Percentiles rank a stretch among this genome's conserved stretches.
phyloP scores from a whole-genome alignment of 2,113 vertebrate species.

The Anhinga anhinga region DNA sequence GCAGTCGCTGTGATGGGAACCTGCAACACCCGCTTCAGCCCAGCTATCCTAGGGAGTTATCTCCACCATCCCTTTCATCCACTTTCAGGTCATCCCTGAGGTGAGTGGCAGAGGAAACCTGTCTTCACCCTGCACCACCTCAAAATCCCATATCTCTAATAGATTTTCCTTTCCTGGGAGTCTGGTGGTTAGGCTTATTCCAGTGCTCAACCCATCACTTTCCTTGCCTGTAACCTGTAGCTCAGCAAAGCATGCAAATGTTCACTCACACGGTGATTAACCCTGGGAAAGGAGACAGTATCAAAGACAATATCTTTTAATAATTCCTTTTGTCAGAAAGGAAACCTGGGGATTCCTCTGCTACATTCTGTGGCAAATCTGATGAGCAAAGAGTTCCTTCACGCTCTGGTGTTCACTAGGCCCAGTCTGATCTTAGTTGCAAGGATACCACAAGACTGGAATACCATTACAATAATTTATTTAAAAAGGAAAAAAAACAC shows the following conservation, averaged over 20 bases:
- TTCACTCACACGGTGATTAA: neutral
- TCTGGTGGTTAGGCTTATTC: neutral
- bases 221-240: neutral
- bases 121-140: neutral
- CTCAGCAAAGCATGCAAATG: neutral
- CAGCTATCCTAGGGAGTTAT: neutral
- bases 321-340: neutral
- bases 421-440: neutral
- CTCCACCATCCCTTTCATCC: neutral
- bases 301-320: neutral
- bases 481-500: neutral
- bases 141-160: neutral
- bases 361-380: neutral
- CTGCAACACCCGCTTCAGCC: neutral
- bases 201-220: neutral
- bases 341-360: neutral
- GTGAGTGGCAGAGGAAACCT: neutral
- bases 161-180: neutral
- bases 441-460: neutral
- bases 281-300: neutral
- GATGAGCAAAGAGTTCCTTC: neutral
- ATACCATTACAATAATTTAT: neutral
- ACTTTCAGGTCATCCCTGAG: neutral
- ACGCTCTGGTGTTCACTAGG: neutral
- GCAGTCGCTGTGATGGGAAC: neutral